Conservation (phyloP, 2,888 invertebrate species). For the Andrena praecox region DNA sequence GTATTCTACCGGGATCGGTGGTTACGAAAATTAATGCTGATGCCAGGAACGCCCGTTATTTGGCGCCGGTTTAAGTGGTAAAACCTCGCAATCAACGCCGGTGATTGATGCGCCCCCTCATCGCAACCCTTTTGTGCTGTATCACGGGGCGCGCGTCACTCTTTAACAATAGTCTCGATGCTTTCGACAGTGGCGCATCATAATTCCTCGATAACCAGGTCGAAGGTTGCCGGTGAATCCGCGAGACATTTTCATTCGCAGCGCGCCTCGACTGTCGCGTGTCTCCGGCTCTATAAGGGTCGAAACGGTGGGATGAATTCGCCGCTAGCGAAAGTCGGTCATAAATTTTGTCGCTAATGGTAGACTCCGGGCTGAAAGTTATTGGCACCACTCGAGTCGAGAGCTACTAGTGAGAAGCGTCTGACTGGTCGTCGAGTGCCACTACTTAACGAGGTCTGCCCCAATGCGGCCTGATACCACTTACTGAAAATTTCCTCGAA, state of each 20-base stretch:
- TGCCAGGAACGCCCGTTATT: conserved; percentile 65
- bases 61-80: conserved; percentile 70
- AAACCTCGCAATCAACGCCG: conserved; percentile 72
- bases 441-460: conserved; percentile 3
- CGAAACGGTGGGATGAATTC: no score
- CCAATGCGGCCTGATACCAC: background rate
- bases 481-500: background rate
- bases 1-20: conserved; percentile 63
- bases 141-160: conserved; percentile 35
- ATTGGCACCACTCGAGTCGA: background rate
- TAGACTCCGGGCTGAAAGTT: background rate
- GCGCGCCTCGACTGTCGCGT: no score
- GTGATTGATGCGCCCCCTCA: conserved; percentile 67
- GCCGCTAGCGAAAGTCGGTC: no score
- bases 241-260: background rate
- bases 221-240: background rate
- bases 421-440: conserved; percentile 2
- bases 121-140: conserved; percentile 45
- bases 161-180: conserved; percentile 51
- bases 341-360: background rate
- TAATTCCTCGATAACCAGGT: conserved; percentile 39
- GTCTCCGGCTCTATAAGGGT: no score
- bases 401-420: background rate
- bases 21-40: conserved; percentile 73
- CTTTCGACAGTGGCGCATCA: conserved; percentile 23